phyloP scores from a whole-genome alignment of 2,113 vertebrate genomes.

The Tricholaema leucomelas region DNA sequence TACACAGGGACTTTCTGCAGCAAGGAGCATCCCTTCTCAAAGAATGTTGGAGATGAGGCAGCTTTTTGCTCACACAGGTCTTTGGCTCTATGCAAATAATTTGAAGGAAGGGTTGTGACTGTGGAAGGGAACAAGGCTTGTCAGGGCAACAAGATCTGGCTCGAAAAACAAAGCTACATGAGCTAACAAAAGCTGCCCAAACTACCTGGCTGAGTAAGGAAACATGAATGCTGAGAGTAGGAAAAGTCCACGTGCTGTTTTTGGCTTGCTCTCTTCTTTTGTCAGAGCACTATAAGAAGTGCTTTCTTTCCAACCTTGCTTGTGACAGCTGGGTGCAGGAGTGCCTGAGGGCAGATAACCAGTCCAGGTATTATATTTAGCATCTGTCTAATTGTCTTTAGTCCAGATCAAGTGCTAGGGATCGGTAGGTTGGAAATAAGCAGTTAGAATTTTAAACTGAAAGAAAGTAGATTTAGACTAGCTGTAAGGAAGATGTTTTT shows the following conservation, averaged over 20 bases:
- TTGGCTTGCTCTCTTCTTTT: neutral
- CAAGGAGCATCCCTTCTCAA: neutral
- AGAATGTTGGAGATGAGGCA: constrained; percentile 34
- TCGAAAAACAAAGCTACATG: constrained; percentile 8
- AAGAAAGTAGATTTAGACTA: neutral
- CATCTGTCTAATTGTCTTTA: neutral
- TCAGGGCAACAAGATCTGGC: constrained; percentile 28
- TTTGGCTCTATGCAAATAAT: neutral
- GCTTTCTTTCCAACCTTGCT: neutral
- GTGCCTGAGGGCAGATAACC: fast-evolving
- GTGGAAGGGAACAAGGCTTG: neutral
- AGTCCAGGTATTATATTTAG: neutral
- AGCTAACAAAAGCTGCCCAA: constrained; percentile 24
- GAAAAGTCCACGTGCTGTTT: neutral
- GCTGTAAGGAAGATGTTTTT: neutral
- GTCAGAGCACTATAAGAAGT: neutral
- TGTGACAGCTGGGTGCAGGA: neutral
- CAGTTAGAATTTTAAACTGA: neutral
- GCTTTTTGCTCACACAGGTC: neutral
- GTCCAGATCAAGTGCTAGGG: neutral
- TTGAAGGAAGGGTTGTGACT: neutral
- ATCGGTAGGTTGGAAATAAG: neutral
- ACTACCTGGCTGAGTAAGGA: constrained; percentile 49
- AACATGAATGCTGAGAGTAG: neutral
- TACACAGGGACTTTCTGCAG: neutral